Evolutionary conservation across 2,888 invertebrate species (phyloP), one percentile per base, ranked within the genome.

Genomic region (Andrena dorsata): DNA sequence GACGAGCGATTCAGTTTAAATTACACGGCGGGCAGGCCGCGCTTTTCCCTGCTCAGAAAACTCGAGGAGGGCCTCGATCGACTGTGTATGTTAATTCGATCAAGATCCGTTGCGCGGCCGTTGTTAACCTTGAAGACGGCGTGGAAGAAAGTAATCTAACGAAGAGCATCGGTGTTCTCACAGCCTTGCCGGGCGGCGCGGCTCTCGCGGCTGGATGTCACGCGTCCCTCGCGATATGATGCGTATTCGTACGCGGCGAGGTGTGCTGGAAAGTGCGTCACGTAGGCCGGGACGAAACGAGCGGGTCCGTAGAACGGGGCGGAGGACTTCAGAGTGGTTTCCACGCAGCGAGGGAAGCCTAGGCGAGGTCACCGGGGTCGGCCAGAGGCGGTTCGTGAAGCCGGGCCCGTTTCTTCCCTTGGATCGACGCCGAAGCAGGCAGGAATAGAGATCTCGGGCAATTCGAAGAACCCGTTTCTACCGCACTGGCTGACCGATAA

Each of bases 401-500:
- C 77, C 78, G 35, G 82, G 68, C 49, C 81, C 87, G 87, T 87
- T 88, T 77, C 77, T 41, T 70, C 73, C 71, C 63, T 10, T 30
- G 60, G 75, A 76, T 53, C 56, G 30, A 5, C 28, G 68, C 30
- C 63, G 35, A 23, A 51, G 5, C 20, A 32, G 8, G n/a, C 20
- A 65, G 66, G 75, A 81, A 85, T 81, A 77, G 84, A 77, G 75
- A 87, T 88, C 87, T 86, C 82, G 90, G 82, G 85, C 81, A 76
- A 86, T 89, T 89, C 86, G 86, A 83, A 82, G 89, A 90, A 89
- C 88, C 78, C 86, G 90, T 89, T 89, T 64, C 82, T 68, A 66
- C 82, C 66, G 66, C 79, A 51, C 71, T 28, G 70, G 76, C 63
- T 56, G 53, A 47, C 88, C 78, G 88, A 88, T 88, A 88, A 83